phyloP scores from a whole-genome alignment of 2,888 invertebrate species.

The Theretra japonica region DNA sequence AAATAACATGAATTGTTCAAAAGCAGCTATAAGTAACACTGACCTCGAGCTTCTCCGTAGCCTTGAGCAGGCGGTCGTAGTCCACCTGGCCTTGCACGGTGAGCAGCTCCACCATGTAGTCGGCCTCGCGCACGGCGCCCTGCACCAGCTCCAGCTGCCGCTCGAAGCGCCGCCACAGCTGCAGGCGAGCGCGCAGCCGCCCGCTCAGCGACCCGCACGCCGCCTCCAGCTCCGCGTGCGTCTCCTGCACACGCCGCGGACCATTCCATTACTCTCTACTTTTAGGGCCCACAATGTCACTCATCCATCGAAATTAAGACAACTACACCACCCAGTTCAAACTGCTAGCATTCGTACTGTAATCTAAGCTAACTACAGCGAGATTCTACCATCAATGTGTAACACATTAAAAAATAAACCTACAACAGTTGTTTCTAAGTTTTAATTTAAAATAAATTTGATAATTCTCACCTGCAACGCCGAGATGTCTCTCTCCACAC shows the following conservation, averaged over 20 bases:
- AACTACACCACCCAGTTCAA: too few species aligned
- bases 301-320: too few species aligned
- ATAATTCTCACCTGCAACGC: conserved; percentile 70
- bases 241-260: conserved; percentile 81
- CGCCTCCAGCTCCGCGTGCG: conserved; percentile 89
- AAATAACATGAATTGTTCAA: too few species aligned
- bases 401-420: too few species aligned
- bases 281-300: too few species aligned
- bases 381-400: too few species aligned
- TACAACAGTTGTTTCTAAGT: too few species aligned
- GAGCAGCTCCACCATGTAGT: conserved; percentile 94
- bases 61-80: conserved; percentile 91
- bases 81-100: conserved; percentile 94
- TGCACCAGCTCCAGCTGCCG: conserved; percentile 91
- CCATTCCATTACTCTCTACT: too few species aligned
- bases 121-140: conserved; percentile 92
- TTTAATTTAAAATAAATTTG: neutral
- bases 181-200: conserved; percentile 86
- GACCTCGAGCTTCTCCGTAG: conserved; percentile 94
- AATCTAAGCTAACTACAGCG: too few species aligned
- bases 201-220: conserved; percentile 88
- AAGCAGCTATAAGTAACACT: too few species aligned
- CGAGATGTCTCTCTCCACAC: conserved; percentile 91
- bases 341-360: too few species aligned
- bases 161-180: conserved; percentile 91